Conservation (phyloP, 2,888 invertebrate species). For the Cephus pygmeus region DNA sequence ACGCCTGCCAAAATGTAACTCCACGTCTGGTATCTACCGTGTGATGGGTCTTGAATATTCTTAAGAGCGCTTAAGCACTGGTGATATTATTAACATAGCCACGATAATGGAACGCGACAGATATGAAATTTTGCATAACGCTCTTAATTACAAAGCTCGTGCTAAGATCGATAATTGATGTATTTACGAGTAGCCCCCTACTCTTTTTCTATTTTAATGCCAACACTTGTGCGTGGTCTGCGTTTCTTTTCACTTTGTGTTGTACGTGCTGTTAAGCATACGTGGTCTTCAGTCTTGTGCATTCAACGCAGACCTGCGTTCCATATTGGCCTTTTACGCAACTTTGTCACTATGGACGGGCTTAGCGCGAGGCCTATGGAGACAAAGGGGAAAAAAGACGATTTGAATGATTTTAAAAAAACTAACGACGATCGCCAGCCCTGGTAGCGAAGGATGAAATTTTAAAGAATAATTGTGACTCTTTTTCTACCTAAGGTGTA, state of each 20-base stretch:
- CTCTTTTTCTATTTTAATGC: not conserved
- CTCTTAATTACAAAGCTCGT: not conserved
- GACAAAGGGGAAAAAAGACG: not conserved
- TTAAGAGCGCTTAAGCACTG: not conserved
- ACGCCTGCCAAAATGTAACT: not conserved
- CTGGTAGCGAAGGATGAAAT: not conserved
- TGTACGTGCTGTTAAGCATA: not conserved
- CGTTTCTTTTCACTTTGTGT: not conserved
- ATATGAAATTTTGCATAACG: not conserved
- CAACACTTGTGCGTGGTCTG: not conserved
- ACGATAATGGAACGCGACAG: not conserved
- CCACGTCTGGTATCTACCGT: not conserved
- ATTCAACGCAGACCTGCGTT: not conserved
- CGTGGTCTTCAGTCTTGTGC: not conserved
- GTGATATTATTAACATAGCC: not conserved
- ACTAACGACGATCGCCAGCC: not conserved
- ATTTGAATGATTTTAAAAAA: not conserved
- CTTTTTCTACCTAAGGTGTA: slow-evolving; percentile 43
- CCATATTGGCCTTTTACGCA: not conserved
- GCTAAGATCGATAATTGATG: not conserved
- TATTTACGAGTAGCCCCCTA: not conserved
- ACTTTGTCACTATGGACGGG: not conserved
- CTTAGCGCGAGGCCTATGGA: not conserved
- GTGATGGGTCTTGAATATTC: not conserved
- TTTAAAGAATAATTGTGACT: not conserved